Evolutionary conservation across 2,888 invertebrate genomes (phyloP), one percentile per base, ranked within the genome.

Genomic region (Epinotia brunnichana): DNA sequence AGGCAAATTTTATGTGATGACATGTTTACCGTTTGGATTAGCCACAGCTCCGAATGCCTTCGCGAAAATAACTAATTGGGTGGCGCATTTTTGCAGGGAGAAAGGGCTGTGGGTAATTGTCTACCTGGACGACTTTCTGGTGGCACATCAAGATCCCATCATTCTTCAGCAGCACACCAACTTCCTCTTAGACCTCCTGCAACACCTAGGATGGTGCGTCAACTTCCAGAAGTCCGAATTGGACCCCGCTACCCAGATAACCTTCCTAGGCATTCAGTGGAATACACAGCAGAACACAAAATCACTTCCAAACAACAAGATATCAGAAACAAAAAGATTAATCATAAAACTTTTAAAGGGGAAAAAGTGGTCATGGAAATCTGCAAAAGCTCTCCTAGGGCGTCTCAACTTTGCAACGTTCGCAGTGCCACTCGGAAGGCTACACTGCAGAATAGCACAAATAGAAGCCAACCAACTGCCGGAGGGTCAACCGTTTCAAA

Each of bases 331-430:
- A 15, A 44, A 44, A 39, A 3, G 44, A 44, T 15, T 44, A 3
- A 44, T 44, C 44, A 44, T 44, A 44, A 44, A 44, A 44, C 44
- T 15, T 13, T 13, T 56, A 56, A 24, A 13, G 48, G 10, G 70
- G 76, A 54, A 78, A 24, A 24, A 56, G 11, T 24, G 21, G 11
- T 56, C 15, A 69, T 74, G 74, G 74, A 2, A n/a, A 19, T 29
- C 41, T 0, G 68, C 74, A 56, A 76, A 75, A 39, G n/a, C 54
- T 3, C 10, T 76, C 1, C 21, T 77, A n/a, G 77, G 75, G 0
- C 68, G 69, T 11, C 48, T 75, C n/a, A 74, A 70, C 24, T 77
- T 76, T 48, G 75, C 75, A 0, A 9, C 75, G 0, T 69, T 74
- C 10, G 72, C 59, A 1, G 64, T 76, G 0, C 77, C 76, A 1